Base-by-base conservation (phyloP, 1,140 invertebrate species). In the Nylanderia fulva region DNA sequence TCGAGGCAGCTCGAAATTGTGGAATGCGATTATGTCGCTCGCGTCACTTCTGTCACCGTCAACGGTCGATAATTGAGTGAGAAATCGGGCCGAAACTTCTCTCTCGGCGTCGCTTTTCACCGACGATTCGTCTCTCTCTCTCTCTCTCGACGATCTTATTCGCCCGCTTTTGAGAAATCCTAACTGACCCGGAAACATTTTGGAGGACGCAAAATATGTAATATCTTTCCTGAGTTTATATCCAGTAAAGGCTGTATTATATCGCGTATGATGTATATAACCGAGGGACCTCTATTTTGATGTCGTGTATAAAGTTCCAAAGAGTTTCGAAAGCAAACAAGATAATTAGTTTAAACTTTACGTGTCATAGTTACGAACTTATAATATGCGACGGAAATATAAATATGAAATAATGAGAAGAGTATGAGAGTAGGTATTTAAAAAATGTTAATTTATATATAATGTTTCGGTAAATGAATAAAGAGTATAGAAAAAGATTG, bases 1-100 rank as follows among this genome's bases (percentile, higher is more conserved):
- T 71, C 66, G 77, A 42, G 54, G 77, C 36, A 71, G 36, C 52
- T 82, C 36, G 66, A 82, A 82, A 82, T 82, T 82, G 77, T 13
- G 66, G 66, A 82, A 82, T 71, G 77, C 77, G 77, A 82, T 82
- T 82, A 82, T 82, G 77, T 71, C 77, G 77, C 66, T 71, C 77
- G 77, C 66, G 77, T 82, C 77, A 82, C 77, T 45, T 82, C 64
- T 58, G 66, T 82, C 77, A 60, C 77, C 52, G 77, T 71, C 77
- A 66, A 82, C 68, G 29, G 52, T 27, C 66, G 52, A 82, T 82
- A 82, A 82, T 82, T 71, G 77, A 82, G 77, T 82, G 77, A 82
- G 77, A 72, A 82, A 72, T 72, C 77, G 52, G 77, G 13, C 21
- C 52, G 66, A 21, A 71, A 60, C 77, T 68, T 56, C 27, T 29